These are phyloP conservation scores for Dreissena rostriformis DNA, from an alignment of 1,140 invertebrate species.

Conservation along the genomic window DNA sequence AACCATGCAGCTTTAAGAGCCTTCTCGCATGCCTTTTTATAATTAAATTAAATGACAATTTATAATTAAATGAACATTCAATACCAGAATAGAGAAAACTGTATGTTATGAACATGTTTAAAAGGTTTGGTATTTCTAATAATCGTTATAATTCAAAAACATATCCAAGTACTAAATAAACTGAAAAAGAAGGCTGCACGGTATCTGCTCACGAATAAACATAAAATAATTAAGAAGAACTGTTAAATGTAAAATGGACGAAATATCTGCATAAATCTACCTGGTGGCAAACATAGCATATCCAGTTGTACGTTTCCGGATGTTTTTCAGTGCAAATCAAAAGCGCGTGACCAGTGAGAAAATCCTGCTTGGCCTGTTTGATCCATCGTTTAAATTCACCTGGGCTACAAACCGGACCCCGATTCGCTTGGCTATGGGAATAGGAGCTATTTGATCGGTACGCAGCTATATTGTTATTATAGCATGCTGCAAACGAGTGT, in stretches of 20 bases:
- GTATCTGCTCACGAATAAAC: too few species aligned
- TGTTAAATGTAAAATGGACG: too few species aligned
- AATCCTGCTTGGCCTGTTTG: slow-evolving; percentile 66
- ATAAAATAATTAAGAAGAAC: too few species aligned
- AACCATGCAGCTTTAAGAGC: slow-evolving; percentile 10
- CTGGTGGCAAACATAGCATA: slow-evolving; percentile 70
- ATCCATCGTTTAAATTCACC: slow-evolving; percentile 68
- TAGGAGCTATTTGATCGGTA: not conserved
- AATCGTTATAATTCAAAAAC: too few species aligned
- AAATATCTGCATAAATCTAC: slow-evolving; percentile 16
- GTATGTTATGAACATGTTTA: too few species aligned
- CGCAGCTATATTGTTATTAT: not conserved
- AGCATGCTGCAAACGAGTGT: not conserved
- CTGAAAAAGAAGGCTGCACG: too few species aligned
- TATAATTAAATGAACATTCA: too few species aligned
- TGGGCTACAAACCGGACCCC: not conserved
- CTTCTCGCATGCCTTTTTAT: slow-evolving; percentile 3
- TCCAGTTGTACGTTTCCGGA: slow-evolving; percentile 64
- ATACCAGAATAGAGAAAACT: too few species aligned
- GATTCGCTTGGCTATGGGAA: not conserved
- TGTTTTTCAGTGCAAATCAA: slow-evolving; percentile 46
- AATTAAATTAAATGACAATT: too few species aligned
- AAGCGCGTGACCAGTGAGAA: slow-evolving; percentile 59
- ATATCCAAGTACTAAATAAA: too few species aligned
- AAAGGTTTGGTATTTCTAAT: too few species aligned